Evolutionary conservation across 2,797 vertebrate species (phyloP), one percentile per base, ranked within the genome.

Genomic region (Euthynnus affinis): DNA sequence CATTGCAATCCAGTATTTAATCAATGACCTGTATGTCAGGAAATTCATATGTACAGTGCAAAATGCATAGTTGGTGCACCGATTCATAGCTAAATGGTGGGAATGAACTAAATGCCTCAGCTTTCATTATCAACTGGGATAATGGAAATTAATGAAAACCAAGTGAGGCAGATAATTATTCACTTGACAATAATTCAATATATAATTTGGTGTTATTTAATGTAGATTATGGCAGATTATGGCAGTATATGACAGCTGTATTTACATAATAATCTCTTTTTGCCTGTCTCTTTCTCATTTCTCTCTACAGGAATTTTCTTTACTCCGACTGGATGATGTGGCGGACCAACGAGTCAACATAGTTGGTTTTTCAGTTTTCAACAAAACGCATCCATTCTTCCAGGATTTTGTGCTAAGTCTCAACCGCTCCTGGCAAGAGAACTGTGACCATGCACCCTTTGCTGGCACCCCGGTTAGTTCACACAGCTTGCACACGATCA

Each of bases 361-460:
- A 64, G 87, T 99, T 56, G 98, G 97, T 3, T 99, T 99, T 93
- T 99, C 98, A 22, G 98, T 99, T 89, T 99, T 99, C 96, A 98
- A 99, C 94, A 95, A 95, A 80, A 98, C 97, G 1, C 98, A 99
- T 52, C 95, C 96, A 81, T 99, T 97, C 93, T 99, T 97, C 95
- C 96, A 97, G 93, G 98, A 99, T 90, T 99, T 99, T 86, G 95
- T 96, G 13, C 95, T 98, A 84, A 99, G 97, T 89, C 98, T 99
- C 94, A 99, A 98, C 90, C 96, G 97, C 80, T 99, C 98, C 78
- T 99, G 98, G 98, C 97, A 99, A 89, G 98, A 99, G 92, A 99
- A 99, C 92, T 99, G 98, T 29, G 98, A 99, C 87, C 98, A 99
- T 0, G 96, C 96, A 55, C 97, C 98, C 67, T 99, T 99, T 13